Evolutionary conservation across 1,140 invertebrate genomes (phyloP).

Genomic region (Rhopalosiphum padi): DNA sequence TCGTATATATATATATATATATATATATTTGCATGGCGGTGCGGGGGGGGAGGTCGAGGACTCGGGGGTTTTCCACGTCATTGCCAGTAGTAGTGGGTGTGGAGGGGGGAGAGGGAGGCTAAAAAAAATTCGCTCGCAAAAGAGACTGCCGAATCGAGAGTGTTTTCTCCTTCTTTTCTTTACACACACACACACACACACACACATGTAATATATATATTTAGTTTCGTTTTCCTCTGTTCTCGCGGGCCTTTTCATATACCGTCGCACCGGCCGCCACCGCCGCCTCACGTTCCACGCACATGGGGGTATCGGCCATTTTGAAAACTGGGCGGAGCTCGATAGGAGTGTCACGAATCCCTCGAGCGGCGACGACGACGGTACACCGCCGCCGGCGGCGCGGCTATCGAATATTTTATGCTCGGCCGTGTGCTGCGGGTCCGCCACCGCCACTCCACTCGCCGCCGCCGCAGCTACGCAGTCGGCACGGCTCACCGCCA

Average conservation of each 20-base stretch:
- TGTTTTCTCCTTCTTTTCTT: conserved; percentile 35
- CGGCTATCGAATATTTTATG: conserved; percentile 44
- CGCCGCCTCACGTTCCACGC: neutral
- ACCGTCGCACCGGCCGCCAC: neutral
- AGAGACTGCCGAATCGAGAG: conserved; percentile 31
- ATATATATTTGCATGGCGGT: neutral
- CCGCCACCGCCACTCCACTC: neutral
- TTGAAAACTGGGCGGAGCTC: conserved; percentile 47
- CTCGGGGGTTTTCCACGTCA: neutral
- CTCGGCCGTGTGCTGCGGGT: neutral
- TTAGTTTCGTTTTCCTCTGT: neutral
- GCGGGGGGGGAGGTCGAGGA: neutral
- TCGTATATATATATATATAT: neutral
- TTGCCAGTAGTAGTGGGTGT: neutral
- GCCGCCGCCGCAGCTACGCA: neutral
- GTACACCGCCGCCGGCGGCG: neutral
- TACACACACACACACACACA: neutral
- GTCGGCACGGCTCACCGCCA: neutral
- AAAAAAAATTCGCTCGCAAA: conserved; percentile 23
- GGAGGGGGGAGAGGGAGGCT: neutral
- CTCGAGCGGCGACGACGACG: neutral
- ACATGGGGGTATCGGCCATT: conserved; percentile 40
- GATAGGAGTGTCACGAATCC: conserved; percentile 56
- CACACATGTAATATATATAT: neutral
- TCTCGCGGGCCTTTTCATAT: conserved; percentile 5